phyloP scores from a whole-genome alignment of 2,888 invertebrate species.

The Rhyacophila evoluta region DNA sequence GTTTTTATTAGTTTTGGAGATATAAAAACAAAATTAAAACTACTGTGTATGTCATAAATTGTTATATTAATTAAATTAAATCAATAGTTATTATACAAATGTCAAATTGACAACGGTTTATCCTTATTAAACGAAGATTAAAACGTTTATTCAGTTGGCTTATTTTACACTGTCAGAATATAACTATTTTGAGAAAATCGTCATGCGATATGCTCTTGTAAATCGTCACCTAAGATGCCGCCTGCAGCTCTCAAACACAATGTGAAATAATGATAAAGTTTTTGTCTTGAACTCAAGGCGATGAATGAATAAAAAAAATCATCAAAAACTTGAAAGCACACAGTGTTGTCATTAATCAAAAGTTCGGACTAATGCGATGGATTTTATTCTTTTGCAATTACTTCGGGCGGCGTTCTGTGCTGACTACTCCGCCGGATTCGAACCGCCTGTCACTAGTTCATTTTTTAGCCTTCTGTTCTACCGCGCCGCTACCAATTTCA shows the following conservation, averaged over 20 bases:
- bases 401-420: neutral
- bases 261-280: constrained; percentile 22
- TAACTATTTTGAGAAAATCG: too few relatives aligned
- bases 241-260: constrained; percentile 1
- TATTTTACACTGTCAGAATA: too few relatives aligned
- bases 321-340: neutral
- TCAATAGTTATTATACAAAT: too few relatives aligned
- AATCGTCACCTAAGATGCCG: neutral
- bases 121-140: too few relatives aligned
- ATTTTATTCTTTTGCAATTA: constrained; percentile 19
- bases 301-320: constrained; percentile 16
- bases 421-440: constrained; percentile 31
- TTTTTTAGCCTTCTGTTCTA: constrained; percentile 35
- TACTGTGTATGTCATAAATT: too few relatives aligned
- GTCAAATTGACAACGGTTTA: too few relatives aligned
- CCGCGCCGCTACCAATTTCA: constrained; percentile 19
- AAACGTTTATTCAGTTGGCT: too few relatives aligned
- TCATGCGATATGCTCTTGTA: too few relatives aligned
- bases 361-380: neutral
- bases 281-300: constrained; percentile 11
- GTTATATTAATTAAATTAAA: too few relatives aligned
- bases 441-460: constrained; percentile 40
- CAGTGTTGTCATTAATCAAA: constrained; percentile 6
- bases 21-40: too few relatives aligned
- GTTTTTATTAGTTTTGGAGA: too few relatives aligned